Evolutionary conservation across 2,888 invertebrate genomes (phyloP), one percentile per base, ranked within the genome.

Genomic region (Phoenoteleia sp.): DNA sequence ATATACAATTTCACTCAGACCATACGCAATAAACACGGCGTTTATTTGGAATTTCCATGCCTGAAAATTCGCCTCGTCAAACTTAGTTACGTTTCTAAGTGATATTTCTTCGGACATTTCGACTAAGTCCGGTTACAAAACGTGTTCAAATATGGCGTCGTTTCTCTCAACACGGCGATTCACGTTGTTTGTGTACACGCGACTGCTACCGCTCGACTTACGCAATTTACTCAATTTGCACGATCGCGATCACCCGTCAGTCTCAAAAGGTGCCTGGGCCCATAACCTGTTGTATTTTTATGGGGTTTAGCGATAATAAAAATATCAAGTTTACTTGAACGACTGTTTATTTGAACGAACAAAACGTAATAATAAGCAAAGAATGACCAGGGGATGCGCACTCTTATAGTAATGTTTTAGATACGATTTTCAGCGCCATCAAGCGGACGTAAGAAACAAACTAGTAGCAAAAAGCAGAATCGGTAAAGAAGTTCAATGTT

Each of bases 21-120:
- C 62, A 33, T 52, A 33, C 27, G 62, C 36, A 7, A 36, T 67
- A 13, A 72, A 52, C 11, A 77, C 47, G 4, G 81, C 25, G 17
- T 52, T 71, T n/a, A 81, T 19, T 52, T 77, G 47, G 74, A 88
- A 66, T 62, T 86, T 66, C 86, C 87, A 66, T 39, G 77, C 27
- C 72, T 84, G 72, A 60, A 67, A 72, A 21, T 83, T 79, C 1
- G 66, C 7, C 13, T 64, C 64, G n/a, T 86, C 76, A 25, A 85
- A 82, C 45, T 39, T 67, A 49, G 1, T 49, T 4, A 71, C 29
- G 9, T 72, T 60, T 49, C 45, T 45, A 0, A 52, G 11, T 52
- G 25, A 81, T 9, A 27, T 66, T 23, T 66, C 64, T 39, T 60
- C 60, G 29, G 60, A 21, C 60, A 60, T 60, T 60, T 60, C 17